Conservation (phyloP, 2,797 vertebrate genomes). For the Clarias fuscus region DNA sequence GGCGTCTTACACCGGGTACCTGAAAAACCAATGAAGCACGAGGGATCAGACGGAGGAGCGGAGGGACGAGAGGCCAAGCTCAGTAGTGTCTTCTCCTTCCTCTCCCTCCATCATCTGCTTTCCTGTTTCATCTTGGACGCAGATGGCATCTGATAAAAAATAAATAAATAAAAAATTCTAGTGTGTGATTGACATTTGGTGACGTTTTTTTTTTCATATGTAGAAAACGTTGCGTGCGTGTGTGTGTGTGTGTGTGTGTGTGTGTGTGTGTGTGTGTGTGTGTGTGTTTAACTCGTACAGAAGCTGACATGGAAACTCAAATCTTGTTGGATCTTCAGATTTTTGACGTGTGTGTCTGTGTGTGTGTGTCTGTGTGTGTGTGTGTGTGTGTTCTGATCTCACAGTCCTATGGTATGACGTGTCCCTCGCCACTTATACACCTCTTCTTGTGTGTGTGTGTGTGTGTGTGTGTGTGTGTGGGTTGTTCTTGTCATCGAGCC, state of each 20-base stretch:
- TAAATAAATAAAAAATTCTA: neutral
- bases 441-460: constrained; percentile 6
- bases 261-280: constrained; percentile 15
- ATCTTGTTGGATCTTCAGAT: too few relatives aligned
- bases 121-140: neutral
- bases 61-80: neutral
- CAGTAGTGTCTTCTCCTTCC: neutral
- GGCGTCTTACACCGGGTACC: constrained; percentile 66
- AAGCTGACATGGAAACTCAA: too few relatives aligned
- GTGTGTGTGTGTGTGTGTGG: constrained; percentile 10
- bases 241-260: constrained; percentile 22
- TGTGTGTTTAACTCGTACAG: neutral
- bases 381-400: constrained; percentile 8
- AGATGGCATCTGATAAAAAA: constrained; percentile 2
- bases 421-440: neutral
- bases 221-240: constrained; percentile 49
- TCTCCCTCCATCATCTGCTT: neutral
- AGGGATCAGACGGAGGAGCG: neutral
- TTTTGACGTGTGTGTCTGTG: constrained; percentile 3
- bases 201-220: constrained; percentile 53
- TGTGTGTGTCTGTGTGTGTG: too few relatives aligned
- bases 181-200: neutral
- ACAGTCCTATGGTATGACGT: neutral
- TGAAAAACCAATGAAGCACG: neutral
- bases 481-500: constrained; percentile 19